Evolutionary conservation across 1,140 invertebrate species (phyloP), one percentile per base, ranked within the genome.

Genomic region (Leptinotarsa defecta): DNA sequence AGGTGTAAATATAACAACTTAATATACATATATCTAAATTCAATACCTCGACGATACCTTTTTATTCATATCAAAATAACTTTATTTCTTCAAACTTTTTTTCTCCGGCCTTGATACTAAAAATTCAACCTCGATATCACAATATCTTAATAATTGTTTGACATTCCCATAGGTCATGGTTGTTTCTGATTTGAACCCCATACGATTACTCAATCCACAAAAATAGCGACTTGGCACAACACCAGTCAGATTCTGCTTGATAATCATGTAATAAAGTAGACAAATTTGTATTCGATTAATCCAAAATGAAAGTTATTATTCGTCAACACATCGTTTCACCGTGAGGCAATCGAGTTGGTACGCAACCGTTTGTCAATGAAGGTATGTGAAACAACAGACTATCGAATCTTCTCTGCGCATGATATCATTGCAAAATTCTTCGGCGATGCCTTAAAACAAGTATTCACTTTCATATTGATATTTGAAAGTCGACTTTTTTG

Each of bases 301-400:
- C 52, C 52, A n/a, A 57, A 57, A 57, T 19, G 52, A 57, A 57
- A 57, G 52, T 57, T 57, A 57, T 34, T 34, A 57, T 57, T 57
- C 52, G 52, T 43, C 34, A 43, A 11, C 34, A 43, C 34, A 43
- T 57, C 52, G 52, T 57, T 15, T 57, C 52, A 57, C 52, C n/a
- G 52, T 57, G 52, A 17, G 6, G 52, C 52, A 57, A 57, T 57
- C 52, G 6, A n/a, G 52, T 57, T 19, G 15, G 17, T 57, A 57
- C 52, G 3, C 52, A 57, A 57, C n/a, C 17, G 17, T 57, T 57
- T 57, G 52, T 57, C 52, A 57, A 57, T 15, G 52, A 43, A 43
- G 34, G 34, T 43, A 43, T 19, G 52, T 19, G n/a, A 57, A 57
- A 57, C 52, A 19, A 57, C 52, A 19, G 52, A 57, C 15, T 57